Evolutionary conservation across 2,113 vertebrate genomes (phyloP), one percentile per base, ranked within the genome.

Genomic region (Phyllostomus hastatus): DNA sequence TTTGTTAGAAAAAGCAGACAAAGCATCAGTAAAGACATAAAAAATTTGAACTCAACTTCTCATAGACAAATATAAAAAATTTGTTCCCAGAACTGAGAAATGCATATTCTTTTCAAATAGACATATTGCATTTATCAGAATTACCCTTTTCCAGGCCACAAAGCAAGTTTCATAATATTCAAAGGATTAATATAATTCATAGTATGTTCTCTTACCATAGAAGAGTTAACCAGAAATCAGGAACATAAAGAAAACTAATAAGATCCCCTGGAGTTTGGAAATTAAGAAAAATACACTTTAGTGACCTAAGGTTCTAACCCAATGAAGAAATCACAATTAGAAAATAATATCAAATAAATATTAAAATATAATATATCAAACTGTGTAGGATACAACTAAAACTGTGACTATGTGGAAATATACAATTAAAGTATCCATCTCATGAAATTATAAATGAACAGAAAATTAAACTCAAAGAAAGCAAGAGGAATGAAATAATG

Each of bases 401-500:
- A 14, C 19, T 41, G 75, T 69, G 28, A 20, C 46, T 54, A 73
- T 12, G 7, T 70, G n/a, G 12, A 94, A 80, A 35, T 64, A 59
- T 52, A 48, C 52, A 61, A 81, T 90, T 90, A 64, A 82, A 69
- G 43, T 70, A 76, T 81, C 57, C 72, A 70, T 86, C 28, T 90
- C 31, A 76, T 81, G n/a, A 86, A 41, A 70, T 81, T 86, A 67
- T 24, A 85, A 64, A 75, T 69, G 19, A 50, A n/a, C 31, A 76
- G 46, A 85, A 96, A 69, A 80, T 75, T 83, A 95, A 91, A 64
- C 50, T 41, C 69, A 46, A 70, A 82, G 33, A 59, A 73, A 81
- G 38, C 75, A 67, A 59, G n/a, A 88, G 31, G 14, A 78, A 64
- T 70, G 22, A 88, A 93, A 89, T 66, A 33, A 61, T 80, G 79